Conservation (phyloP, 2,113 vertebrate genomes). For the Microtus ochrogaster region DNA sequence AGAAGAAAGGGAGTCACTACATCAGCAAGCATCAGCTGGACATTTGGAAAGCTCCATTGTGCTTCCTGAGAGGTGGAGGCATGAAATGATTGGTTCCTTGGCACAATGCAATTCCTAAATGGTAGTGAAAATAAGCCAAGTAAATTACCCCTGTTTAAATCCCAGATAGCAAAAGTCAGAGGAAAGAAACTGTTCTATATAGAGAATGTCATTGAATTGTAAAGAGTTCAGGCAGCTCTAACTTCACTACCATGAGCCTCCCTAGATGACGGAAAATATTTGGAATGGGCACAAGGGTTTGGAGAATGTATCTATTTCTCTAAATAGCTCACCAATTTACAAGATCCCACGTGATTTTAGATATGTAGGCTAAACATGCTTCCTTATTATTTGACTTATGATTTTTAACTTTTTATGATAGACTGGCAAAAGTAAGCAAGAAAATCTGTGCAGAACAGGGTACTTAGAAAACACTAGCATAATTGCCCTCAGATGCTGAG, state of each 20-base stretch:
- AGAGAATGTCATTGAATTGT: not conserved
- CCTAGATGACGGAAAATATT: not conserved
- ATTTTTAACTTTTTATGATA: not conserved
- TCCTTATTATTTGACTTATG: not conserved
- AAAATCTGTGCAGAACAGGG: not conserved
- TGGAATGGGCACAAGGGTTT: not conserved
- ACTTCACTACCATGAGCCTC: not conserved
- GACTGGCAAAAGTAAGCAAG: not conserved
- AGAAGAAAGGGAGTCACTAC: not conserved
- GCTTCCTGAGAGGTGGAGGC: not conserved
- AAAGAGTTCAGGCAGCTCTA: not conserved
- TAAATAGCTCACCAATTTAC: not conserved
- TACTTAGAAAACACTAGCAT: not conserved
- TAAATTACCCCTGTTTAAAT: not conserved
- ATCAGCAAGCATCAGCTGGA: not conserved
- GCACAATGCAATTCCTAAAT: not conserved
- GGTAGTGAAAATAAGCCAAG: not conserved
- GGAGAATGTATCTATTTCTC: not conserved
- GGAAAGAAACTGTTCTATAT: not conserved
- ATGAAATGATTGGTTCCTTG: not conserved
- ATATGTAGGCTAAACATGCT: not conserved
- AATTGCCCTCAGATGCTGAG: not conserved
- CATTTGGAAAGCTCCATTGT: not conserved
- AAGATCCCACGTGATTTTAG: not conserved
- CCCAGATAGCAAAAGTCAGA: conserved; percentile 1